Evolutionary conservation across 2,888 invertebrate genomes (phyloP).

Genomic region (Ypsolopha sequella): DNA sequence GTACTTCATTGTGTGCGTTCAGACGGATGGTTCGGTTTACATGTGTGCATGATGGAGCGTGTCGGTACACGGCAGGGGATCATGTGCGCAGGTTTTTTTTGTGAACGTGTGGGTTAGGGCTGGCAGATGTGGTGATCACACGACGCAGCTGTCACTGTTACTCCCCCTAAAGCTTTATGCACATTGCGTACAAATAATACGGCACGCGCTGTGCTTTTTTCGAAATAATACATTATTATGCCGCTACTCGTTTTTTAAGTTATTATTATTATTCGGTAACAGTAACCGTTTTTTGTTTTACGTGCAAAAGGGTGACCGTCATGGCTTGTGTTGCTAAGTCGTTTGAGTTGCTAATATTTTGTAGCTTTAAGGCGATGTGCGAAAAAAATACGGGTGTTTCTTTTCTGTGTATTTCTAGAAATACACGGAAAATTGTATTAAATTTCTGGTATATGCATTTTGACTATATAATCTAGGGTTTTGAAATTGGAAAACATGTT

Average conservation of each 20-base stretch:
- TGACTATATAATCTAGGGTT: too few relatives aligned
- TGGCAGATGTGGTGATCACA: conserved; percentile 52
- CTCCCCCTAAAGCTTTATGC: conserved; percentile 31
- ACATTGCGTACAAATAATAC: conserved; percentile 24
- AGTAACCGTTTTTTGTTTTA: conserved; percentile 2
- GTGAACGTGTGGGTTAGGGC: conserved; percentile 34
- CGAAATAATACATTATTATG: conserved; percentile 64
- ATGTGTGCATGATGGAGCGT: conserved; percentile 21
- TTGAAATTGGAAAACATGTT: too few relatives aligned
- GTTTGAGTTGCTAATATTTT: too few relatives aligned
- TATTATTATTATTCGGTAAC: conserved; percentile 3
- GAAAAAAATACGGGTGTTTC: too few relatives aligned
- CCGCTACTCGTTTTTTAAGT: conserved; percentile 27
- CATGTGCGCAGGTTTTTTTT: conserved; percentile 12
- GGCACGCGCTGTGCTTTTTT: conserved; percentile 63
- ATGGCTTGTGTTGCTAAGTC: too few relatives aligned
- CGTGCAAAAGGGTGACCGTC: neutral
- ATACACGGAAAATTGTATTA: too few relatives aligned
- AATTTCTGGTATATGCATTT: too few relatives aligned
- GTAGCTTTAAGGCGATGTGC: too few relatives aligned
- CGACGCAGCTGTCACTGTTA: conserved; percentile 50
- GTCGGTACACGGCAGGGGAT: conserved; percentile 7
- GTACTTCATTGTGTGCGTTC: conserved; percentile 21
- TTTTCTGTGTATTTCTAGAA: too few relatives aligned
- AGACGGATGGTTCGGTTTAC: conserved; percentile 4